Base-by-base conservation (phyloP, 2,113 vertebrate genomes). In the Cynopterus brachyotis region DNA sequence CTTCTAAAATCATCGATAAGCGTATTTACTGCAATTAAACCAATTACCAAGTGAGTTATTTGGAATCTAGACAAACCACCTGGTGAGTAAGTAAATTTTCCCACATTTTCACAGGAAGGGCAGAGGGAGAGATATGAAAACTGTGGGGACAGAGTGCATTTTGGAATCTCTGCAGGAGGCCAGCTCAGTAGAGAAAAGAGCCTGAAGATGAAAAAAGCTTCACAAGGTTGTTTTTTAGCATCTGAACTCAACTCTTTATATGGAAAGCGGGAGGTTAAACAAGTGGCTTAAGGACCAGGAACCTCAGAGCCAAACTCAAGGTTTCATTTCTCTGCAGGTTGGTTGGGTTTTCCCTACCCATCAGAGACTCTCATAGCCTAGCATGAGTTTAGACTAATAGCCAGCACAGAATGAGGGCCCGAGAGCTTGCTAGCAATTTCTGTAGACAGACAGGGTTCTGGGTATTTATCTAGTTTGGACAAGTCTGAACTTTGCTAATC, bases 1-100 rank as follows among this genome's bases (percentile, higher is more conserved):
- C 70, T 80, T 85, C 50, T 37, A 50, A 59, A 89, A 79, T 85
- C 24, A 64, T 6, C 28, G 50, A 11, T 78, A 42, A 76, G 19
- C 20, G 57, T 12, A 67, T 88, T 73, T 78, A n/a, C 20, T 59
- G 22, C 28, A 42, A 62, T 75, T 17, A 30, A 96, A 82, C 91
- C n/a, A 91, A 66, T 73, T 16, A 67, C 10, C 50, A 85, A 86
- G 40, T 47, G 15, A 32, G 4, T 57, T 85, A n/a, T 89, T 72
- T 91, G 85, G 45, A 24, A 13, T 64, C 4, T 45, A 78, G 66
- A 32, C 60, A 85, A 88, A 78, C 12, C 35, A 66, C 5, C 35
- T 62, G 26, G 59, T 17, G 37, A 80, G 6, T 30, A 76, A 88
- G 32, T 35, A 16, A 64, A 75, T 62, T 86, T 87, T 62, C 12